Conservation (phyloP, 2,888 invertebrate genomes). For the Agriopis leucophaearia region DNA sequence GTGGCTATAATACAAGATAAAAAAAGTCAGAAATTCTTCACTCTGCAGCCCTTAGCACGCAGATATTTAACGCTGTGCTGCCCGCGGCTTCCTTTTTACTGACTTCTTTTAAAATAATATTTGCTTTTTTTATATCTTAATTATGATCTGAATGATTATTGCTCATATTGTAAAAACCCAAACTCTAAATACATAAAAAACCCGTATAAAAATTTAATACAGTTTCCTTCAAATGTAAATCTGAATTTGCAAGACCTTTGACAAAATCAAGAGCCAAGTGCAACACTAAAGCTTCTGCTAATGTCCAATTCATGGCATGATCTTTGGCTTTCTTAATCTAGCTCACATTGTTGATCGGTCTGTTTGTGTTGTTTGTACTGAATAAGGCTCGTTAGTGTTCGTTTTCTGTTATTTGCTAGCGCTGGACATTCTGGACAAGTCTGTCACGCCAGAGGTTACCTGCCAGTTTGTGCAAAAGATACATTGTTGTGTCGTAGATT, state of each 20-base stretch:
- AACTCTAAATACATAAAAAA: no score
- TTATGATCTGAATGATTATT: no score
- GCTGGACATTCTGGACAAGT: constrained; percentile 61
- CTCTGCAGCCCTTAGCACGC: no score
- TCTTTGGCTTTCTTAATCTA: constrained; percentile 60
- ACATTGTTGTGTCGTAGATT: constrained; percentile 6
- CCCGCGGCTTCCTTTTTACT: no score
- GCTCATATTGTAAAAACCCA: no score
- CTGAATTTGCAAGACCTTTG: no score
- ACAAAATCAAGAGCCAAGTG: constrained; percentile 22
- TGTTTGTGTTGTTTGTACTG: constrained; percentile 64
- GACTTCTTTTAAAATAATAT: no score
- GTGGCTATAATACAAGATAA: no score
- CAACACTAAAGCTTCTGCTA: constrained; percentile 39
- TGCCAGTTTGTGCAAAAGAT: constrained; percentile 11
- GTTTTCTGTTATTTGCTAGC: constrained; percentile 66
- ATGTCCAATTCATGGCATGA: constrained; percentile 53
- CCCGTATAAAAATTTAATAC: background rate
- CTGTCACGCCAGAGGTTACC: constrained; percentile 74
- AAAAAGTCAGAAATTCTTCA: no score
- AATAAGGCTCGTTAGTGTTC: constrained; percentile 80
- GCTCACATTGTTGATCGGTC: constrained; percentile 57
- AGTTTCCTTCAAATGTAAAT: background rate
- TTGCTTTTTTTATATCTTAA: no score
- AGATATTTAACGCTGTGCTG: no score